Conservation (phyloP, 1,140 invertebrate species). For the Drosophila burlai region DNA sequence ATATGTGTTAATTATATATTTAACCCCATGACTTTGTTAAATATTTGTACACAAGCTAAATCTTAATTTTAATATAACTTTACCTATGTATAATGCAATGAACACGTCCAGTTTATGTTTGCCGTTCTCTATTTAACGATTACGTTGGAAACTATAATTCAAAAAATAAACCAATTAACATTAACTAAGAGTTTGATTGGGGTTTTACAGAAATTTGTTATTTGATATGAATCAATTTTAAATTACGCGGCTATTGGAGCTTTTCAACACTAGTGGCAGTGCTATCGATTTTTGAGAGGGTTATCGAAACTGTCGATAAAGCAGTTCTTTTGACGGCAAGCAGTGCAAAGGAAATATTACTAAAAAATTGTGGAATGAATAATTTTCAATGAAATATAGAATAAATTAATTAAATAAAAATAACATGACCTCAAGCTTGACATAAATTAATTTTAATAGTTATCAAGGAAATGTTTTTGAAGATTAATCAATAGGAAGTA, state of each 20-base stretch:
- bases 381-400: not conserved
- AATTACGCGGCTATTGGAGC: not conserved
- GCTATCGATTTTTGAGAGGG: not conserved
- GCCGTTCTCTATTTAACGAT: slow-evolving; percentile 54
- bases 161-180: slow-evolving; percentile 62
- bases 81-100: slow-evolving; percentile 41
- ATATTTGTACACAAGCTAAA: slow-evolving; percentile 63
- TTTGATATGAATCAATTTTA: not conserved
- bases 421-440: not conserved
- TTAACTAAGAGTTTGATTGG: not conserved
- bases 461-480: not conserved
- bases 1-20: slow-evolving; percentile 8
- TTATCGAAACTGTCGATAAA: not conserved
- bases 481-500: not conserved
- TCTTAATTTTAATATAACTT: slow-evolving; percentile 51
- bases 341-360: not conserved
- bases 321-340: not conserved
- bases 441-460: not conserved
- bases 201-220: no score
- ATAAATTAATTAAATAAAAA: not conserved
- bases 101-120: slow-evolving; percentile 71
- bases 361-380: not conserved
- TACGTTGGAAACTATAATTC: slow-evolving; percentile 59
- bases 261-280: not conserved
- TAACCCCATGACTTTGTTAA: slow-evolving; percentile 65